Base-by-base conservation (phyloP, 2,113 vertebrate species). In the Lampris incognitus region DNA sequence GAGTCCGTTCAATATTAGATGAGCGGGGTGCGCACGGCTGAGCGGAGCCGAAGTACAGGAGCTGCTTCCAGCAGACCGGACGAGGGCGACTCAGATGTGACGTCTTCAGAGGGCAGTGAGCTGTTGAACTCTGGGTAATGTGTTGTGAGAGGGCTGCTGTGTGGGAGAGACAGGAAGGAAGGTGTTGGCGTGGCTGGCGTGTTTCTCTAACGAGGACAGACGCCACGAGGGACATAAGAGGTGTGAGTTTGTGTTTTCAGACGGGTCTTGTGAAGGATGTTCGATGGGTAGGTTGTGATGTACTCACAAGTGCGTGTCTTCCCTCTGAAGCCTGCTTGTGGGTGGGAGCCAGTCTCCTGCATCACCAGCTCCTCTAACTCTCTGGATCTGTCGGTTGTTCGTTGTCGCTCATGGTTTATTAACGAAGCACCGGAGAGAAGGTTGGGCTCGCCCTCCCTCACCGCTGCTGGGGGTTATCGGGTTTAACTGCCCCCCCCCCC, bases 1-100 rank as follows among this genome's bases (percentile, higher is more conserved):
- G 1, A 41, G 42, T 7, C 58, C 56, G 13, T 66, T 93, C 76
- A 91, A 93, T 93, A 91, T 88, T 93, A 82, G 66, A 92, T 91
- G 87, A 90, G 85, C 69, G 41, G 83, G 73, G 81, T 87, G 83
- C 79, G 87, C 90, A 81, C 68, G 84, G 82, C 55, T 87, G 85
- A 87, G 9, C 57, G 75, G 57, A 81, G 70, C 79, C 64, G 62
- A 60, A 64, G 76, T 76, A 24, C 24, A 24, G 24, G 24, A 24
- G 24, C 24, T 24, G 24, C 24, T 24, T 24, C 24, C 24, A 24
- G 24, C 24, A 24, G 24, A 24, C 24, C 24, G 24, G 24, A 24
- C 24, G 24, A 24, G 24, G 24, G 24, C 24, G 24, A 24, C 24
- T 24, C 24, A 24, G 24, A 24, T 24, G 24, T 24, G 24, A 24